phyloP scores from a whole-genome alignment of 1,140 invertebrate species.

The Leptinotarsa lineolata region DNA sequence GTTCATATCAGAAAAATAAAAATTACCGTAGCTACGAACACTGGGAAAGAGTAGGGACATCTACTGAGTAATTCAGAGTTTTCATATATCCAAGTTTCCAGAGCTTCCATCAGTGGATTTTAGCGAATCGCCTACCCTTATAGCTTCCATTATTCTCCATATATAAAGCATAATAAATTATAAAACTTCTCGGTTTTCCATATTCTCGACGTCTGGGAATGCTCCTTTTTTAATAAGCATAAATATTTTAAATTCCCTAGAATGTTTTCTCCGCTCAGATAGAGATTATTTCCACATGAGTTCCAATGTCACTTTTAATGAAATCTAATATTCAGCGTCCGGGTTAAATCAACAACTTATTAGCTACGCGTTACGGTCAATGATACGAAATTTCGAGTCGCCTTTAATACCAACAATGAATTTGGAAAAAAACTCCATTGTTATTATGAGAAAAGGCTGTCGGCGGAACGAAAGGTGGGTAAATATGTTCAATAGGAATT shows the following conservation, averaged over 20 bases:
- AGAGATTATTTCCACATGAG: background rate
- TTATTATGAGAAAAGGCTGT: conserved; percentile 8
- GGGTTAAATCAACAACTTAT: background rate
- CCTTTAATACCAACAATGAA: conserved; percentile 5
- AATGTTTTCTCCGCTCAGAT: background rate
- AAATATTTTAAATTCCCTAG: background rate
- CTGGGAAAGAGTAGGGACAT: too few relatives aligned
- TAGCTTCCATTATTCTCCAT: too few relatives aligned
- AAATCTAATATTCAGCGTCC: background rate
- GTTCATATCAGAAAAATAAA: too few relatives aligned
- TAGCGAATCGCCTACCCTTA: too few relatives aligned
- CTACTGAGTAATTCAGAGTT: too few relatives aligned
- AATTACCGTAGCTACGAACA: too few relatives aligned
- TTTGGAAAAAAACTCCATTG: conserved; percentile 14
- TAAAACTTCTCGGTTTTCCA: background rate
- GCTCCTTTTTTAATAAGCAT: conserved; percentile 2
- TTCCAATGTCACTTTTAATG: background rate
- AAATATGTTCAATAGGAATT: conserved; percentile 15
- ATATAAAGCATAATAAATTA: background rate
- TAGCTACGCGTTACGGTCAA: conserved; percentile 11
- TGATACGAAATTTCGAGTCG: background rate
- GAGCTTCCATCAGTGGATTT: too few relatives aligned
- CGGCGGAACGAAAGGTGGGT: conserved; percentile 8
- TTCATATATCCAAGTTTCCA: too few relatives aligned
- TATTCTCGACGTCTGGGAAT: background rate